Evolutionary conservation across 2,888 invertebrate species (phyloP), one percentile per base, ranked within the genome.

Genomic region (Vannuccia rotundouncinata): DNA sequence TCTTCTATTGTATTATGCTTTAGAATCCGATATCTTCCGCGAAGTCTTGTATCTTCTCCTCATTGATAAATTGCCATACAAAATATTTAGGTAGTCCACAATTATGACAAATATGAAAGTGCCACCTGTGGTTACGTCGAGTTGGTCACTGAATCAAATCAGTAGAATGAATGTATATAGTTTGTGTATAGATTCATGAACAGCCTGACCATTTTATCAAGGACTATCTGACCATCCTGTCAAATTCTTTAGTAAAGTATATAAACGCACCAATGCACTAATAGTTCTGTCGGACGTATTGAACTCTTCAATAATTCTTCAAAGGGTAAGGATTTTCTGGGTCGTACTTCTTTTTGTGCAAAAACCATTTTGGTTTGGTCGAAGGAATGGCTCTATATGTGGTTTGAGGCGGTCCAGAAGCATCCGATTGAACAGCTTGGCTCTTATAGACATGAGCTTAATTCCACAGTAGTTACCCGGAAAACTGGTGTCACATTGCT

Each of bases 381-480:
- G 66, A 66, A 66, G 25, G 66, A 66, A 27, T 66, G 5, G 66
- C 22, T 66, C 25, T 66, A 66, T 66, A 66, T 66, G 66, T 66
- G 66, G 66, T 66, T 27, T 66, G 66, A 66, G 13, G 66, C 66
- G 66, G 66, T 66, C 66, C 66, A 66, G 25, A 66, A 66, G 25
- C 66, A 66, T 66, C 2, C 25, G 66, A 66, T 13, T 5, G 5
- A n/a, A 66, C 66, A 66, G 66, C 22, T 66, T 66, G 22, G 22
- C 25, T 17, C 66, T 66, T 66, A 66, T 66, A 66, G 66, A 5
- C 66, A 66, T 66, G 66, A 66, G 66, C 66, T 5, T 22, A 66
- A 66, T 66, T 66, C 66, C 66, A 66, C 66, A 27, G 66, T 66
- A 66, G 66, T 66, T 66, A 66, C 66, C 66, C 66, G 5, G 2